These are phyloP conservation scores for Scylla paramamosain DNA, from an alignment of 1,140 invertebrate genomes.

Conservation along the genomic window DNA sequence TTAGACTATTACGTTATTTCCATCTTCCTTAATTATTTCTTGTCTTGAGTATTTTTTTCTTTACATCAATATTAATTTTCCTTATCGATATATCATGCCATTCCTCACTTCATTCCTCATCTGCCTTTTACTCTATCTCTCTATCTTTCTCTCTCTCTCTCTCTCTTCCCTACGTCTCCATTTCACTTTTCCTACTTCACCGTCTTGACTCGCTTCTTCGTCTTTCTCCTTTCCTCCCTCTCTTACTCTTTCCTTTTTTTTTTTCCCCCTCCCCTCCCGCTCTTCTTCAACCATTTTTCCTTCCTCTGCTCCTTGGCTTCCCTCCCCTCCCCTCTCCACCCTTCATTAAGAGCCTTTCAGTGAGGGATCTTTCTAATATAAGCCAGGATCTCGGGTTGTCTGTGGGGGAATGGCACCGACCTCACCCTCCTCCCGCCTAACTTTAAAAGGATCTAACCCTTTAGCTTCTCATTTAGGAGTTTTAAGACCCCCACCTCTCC, in stretches of 20 bases:
- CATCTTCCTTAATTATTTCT: too few relatives aligned
- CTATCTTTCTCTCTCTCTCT: neutral
- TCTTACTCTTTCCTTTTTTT: neutral
- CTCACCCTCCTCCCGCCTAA: neutral
- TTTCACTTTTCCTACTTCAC: constrained; percentile 48
- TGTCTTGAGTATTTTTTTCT: neutral
- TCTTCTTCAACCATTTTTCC: neutral
- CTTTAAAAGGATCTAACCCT: constrained; percentile 23
- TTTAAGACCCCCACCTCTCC: constrained; percentile 8
- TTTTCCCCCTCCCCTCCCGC: neutral
- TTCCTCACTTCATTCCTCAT: neutral
- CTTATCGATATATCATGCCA: neutral
- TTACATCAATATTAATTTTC: neutral
- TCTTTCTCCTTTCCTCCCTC: neutral
- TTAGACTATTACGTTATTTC: too few relatives aligned
- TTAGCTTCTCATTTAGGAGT: constrained; percentile 23
- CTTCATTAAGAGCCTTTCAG: constrained; percentile 59
- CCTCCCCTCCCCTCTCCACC: neutral
- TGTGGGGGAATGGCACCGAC: constrained; percentile 1
- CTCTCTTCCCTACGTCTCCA: constrained; percentile 42
- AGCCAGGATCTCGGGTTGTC: constrained; percentile 6
- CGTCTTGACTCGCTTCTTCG: neutral
- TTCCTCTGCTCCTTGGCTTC: neutral
- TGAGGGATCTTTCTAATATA: constrained; percentile 47
- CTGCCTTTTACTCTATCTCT: neutral